Conservation (phyloP, 2,113 vertebrate genomes). For the Pycnonotus jocosus region DNA sequence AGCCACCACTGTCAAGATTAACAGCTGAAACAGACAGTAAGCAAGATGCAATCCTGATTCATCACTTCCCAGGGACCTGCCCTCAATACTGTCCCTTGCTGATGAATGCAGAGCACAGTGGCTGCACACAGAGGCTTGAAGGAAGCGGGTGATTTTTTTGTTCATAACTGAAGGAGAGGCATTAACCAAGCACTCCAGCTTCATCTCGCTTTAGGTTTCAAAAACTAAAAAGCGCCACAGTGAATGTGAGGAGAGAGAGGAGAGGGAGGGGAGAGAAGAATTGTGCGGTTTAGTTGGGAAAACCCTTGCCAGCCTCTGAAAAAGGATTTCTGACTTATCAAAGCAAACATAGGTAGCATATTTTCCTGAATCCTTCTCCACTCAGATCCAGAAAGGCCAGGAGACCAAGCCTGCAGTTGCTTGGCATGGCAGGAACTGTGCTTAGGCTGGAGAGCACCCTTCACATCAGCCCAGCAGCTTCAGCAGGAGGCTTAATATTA, state of each 20-base stretch:
- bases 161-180: background rate
- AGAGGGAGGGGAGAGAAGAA: background rate
- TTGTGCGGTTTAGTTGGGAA: background rate
- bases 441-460: accelerated
- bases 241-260: background rate
- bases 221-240: background rate
- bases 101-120: background rate
- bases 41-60: background rate
- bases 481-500: background rate
- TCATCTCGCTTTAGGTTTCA: background rate
- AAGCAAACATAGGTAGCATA: accelerated
- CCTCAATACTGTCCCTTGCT: background rate
- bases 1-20: background rate
- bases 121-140: background rate
- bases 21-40: background rate
- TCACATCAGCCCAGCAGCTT: background rate
- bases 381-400: background rate
- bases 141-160: background rate
- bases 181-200: background rate
- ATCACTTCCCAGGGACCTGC: background rate
- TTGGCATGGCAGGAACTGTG: background rate
- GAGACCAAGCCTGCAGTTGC: background rate
- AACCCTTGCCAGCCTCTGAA: background rate
- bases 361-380: background rate
- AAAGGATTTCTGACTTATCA: background rate